phyloP scores from a whole-genome alignment of 2,888 invertebrate genomes.

The Druceiella hillmani region DNA sequence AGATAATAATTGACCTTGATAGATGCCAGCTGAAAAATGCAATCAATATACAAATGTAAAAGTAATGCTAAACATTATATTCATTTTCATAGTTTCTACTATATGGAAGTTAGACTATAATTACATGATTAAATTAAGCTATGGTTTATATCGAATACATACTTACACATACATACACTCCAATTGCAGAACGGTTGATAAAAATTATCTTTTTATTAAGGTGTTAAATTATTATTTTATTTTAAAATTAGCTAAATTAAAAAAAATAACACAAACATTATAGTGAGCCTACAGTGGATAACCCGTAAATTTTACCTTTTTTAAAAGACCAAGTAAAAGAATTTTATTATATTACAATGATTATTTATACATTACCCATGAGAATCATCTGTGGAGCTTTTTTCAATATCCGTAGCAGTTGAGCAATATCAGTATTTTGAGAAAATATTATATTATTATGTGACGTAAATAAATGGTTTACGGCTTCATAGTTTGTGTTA shows the following conservation, averaged over 20 bases:
- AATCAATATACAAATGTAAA: constrained; percentile 1
- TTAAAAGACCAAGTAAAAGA: no score
- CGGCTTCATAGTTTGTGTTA: constrained; percentile 62
- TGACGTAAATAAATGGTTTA: constrained; percentile 58
- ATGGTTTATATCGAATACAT: no score
- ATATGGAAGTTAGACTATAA: no score
- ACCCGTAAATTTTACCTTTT: no score
- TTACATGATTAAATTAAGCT: no score
- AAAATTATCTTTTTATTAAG: constrained; percentile 2
- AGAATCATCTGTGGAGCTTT: constrained; percentile 67
- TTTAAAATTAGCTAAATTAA: constrained; percentile 6
- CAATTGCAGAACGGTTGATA: background rate
- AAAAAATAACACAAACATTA: constrained; percentile 20
- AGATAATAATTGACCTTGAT: constrained; percentile 62
- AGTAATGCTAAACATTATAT: background rate
- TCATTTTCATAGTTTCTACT: no score
- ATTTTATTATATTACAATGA: no score
- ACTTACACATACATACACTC: no score
- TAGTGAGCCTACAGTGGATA: no score
- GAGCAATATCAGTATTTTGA: constrained; percentile 54
- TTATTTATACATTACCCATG: no score
- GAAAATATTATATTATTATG: constrained; percentile 66
- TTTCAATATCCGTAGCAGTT: constrained; percentile 60
- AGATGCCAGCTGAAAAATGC: constrained; percentile 59
- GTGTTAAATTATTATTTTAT: constrained; percentile 4